Evolutionary conservation across 2,888 invertebrate species (phyloP), one percentile per base, ranked within the genome.

Genomic region (Sesia apiformis): DNA sequence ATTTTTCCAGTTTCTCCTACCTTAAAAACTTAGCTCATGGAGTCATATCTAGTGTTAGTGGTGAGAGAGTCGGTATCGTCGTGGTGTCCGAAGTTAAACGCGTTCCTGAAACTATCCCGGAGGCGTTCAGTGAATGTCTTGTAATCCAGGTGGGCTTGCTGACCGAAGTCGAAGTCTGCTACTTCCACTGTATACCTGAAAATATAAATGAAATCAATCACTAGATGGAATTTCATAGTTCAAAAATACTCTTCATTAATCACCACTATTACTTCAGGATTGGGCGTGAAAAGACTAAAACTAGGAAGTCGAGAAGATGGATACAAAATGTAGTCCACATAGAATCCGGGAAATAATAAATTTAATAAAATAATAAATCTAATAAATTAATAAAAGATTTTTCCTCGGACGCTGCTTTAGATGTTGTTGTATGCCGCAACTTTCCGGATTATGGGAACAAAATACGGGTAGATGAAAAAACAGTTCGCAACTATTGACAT

Each of bases 91-190:
- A 86, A 83, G 60, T 81, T 74, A 62, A 89, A 78, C 0, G 90
- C 83, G 60, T 77, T 83, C 5, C 78, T 71, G 70, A 97, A 91
- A 50, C 96, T 95, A 63, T 96, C 96, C 46, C 93, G 88, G 1
- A 97, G 90, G 50, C 97, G 91, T 72, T 96, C 96, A 53, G 91
- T 91, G 75, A 97, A 97, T 23, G 96, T 96, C 84, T 96, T 96
- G 76, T 96, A 97, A 70, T 96, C 96, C 83, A 95, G 91, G 63
- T 96, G 95, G 8, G 93, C 92, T 70, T 93, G 92, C 67, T 94
- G 94, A 0, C 96, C 96, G 74, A 97, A 97, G 78, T 97, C 96
- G 71, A 97, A 97, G 78, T 97, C 95, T 0, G 97, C 97, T 7
- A 96, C 96, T 90, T 97, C 97, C 51, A 97, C 92, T 3, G 93